Evolutionary conservation across 2,113 vertebrate species (phyloP).

Genomic region (Oreochromis niloticus): DNA sequence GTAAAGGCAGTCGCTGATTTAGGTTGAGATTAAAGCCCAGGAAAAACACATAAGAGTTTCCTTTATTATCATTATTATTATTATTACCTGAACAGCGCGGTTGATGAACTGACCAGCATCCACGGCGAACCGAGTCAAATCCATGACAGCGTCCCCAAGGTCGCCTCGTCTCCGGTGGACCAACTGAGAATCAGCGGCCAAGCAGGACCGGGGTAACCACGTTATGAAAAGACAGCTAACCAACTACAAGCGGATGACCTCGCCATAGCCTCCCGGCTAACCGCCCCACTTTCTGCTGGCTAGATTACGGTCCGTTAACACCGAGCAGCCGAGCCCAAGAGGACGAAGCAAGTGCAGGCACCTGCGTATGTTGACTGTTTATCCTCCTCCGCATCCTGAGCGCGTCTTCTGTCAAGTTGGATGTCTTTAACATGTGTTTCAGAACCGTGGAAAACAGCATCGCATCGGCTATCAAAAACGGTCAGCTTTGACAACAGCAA

Average conservation of each 20-base stretch:
- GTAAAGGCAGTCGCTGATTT: background rate
- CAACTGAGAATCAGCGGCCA: background rate
- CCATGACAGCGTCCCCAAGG: slow-evolving; percentile 50
- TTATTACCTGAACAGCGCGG: slow-evolving; percentile 82
- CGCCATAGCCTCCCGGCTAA: background rate
- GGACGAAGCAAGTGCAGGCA: background rate
- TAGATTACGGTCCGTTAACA: background rate
- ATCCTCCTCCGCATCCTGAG: background rate
- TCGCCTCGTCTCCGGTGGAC: slow-evolving; percentile 3
- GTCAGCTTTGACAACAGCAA: background rate
- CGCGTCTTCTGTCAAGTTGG: background rate
- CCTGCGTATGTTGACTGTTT: background rate
- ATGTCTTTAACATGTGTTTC: background rate
- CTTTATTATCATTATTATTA: background rate
- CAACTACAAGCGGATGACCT: background rate
- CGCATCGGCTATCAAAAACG: background rate
- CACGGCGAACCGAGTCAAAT: slow-evolving; percentile 80
- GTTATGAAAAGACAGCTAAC: background rate
- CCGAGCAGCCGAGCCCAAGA: background rate
- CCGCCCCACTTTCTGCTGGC: background rate
- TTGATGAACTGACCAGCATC: slow-evolving; percentile 85
- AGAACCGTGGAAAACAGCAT: background rate
- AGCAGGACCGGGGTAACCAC: background rate
- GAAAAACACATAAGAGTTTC: background rate
- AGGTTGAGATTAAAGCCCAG: background rate